Conservation (phyloP, 2,113 vertebrate species). For the Eclectus roratus region DNA sequence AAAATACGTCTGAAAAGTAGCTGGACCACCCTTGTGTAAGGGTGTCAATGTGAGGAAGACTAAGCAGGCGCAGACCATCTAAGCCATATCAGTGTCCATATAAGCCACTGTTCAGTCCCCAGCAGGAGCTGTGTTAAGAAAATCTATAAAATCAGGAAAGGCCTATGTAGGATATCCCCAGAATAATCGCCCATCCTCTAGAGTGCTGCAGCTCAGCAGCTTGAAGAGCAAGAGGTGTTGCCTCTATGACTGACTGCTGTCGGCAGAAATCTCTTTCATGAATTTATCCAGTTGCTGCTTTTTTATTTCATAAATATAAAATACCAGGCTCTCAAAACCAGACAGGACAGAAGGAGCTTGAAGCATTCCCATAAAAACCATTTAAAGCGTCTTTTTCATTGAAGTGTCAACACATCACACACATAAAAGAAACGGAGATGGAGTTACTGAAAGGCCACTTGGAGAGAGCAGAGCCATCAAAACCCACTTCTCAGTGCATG, state of each 20-base stretch:
- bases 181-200: neutral
- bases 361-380: neutral
- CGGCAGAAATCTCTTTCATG: neutral
- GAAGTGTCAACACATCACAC: neutral
- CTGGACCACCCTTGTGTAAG: neutral
- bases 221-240: neutral
- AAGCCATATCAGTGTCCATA: accelerated
- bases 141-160: neutral
- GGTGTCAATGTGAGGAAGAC: neutral
- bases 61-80: neutral
- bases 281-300: neutral
- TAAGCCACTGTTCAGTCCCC: neutral
- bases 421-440: neutral
- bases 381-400: neutral
- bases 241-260: neutral
- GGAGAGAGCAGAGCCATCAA: neutral
- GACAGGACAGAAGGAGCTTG: neutral
- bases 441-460: neutral
- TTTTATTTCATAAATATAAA: neutral
- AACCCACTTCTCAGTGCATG: neutral
- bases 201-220: neutral
- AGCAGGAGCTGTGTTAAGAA: neutral
- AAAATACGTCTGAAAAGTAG: neutral
- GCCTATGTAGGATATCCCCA: neutral
- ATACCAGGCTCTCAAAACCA: neutral